Evolutionary conservation across 1,140 invertebrate genomes (phyloP).

Genomic region (Archegozetes longisetosus): DNA sequence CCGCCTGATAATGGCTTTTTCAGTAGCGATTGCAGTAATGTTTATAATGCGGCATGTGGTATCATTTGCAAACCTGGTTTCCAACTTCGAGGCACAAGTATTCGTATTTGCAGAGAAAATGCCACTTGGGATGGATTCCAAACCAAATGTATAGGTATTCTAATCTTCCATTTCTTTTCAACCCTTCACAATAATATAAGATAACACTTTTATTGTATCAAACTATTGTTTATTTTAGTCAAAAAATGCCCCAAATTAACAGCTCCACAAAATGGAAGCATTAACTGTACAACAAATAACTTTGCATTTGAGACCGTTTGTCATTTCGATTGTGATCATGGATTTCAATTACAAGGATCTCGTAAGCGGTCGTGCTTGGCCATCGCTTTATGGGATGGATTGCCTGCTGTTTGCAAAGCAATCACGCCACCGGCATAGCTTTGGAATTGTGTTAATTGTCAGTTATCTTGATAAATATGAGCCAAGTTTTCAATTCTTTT

Average conservation of each 20-base stretch:
- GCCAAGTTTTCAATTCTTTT: background rate
- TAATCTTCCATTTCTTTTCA: background rate
- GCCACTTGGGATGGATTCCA: slow-evolving; percentile 47
- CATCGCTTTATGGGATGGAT: slow-evolving; percentile 48
- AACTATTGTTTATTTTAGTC: too few species aligned
- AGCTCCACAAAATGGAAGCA: slow-evolving; percentile 39
- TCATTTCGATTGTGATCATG: slow-evolving; percentile 44
- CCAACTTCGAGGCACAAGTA: slow-evolving; percentile 42
- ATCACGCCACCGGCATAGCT: background rate
- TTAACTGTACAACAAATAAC: slow-evolving; percentile 41
- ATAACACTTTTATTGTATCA: too few species aligned
- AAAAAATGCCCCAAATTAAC: slow-evolving; percentile 41
- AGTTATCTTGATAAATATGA: background rate
- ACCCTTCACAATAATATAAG: too few species aligned
- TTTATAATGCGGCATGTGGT: slow-evolving; percentile 51
- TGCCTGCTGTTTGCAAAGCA: slow-evolving; percentile 41
- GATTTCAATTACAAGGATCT: slow-evolving; percentile 46
- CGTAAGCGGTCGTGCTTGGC: slow-evolving; percentile 45
- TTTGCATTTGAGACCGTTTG: slow-evolving; percentile 45
- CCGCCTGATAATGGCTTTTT: slow-evolving; percentile 48
- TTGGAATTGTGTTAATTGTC: too few species aligned
- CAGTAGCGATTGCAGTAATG: slow-evolving; percentile 43
- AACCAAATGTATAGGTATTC: slow-evolving; percentile 41
- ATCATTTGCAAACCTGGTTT: slow-evolving; percentile 48
- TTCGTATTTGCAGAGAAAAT: slow-evolving; percentile 44